These are phyloP conservation scores for Mamestra configurata DNA, from an alignment of 1,140 invertebrate genomes.

Conservation along the genomic window DNA sequence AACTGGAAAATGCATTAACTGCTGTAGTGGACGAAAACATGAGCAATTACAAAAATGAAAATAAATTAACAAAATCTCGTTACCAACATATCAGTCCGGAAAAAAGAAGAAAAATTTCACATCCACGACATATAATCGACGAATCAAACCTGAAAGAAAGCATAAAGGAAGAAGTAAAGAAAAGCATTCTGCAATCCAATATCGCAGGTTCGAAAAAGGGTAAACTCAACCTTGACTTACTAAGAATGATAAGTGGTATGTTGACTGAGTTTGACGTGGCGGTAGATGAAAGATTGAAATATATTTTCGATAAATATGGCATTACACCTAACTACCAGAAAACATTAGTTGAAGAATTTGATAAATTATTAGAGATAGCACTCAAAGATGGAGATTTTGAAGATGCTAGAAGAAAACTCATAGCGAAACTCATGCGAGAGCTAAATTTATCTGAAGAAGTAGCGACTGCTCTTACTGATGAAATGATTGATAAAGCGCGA, in stretches of 20 bases:
- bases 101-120: background rate
- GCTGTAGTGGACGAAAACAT: background rate
- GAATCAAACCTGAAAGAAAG: too few species aligned
- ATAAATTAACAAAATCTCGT: background rate
- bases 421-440: background rate
- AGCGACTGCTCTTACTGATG: background rate
- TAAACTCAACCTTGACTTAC: too few species aligned
- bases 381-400: background rate
- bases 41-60: too few species aligned
- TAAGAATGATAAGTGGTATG: too few species aligned
- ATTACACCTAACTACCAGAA: background rate
- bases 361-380: background rate
- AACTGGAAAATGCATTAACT: conserved; percentile 1
- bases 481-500: background rate
- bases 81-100: too few species aligned
- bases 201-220: too few species aligned
- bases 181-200: too few species aligned
- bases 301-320: background rate
- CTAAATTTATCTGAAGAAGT: background rate
- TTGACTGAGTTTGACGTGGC: too few species aligned
- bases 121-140: too few species aligned
- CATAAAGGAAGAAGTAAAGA: too few species aligned
- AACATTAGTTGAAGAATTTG: background rate
- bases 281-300: too few species aligned
- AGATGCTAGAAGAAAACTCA: background rate